phyloP scores from a whole-genome alignment of 2,797 vertebrate species.

The Jordanella pulchra region DNA sequence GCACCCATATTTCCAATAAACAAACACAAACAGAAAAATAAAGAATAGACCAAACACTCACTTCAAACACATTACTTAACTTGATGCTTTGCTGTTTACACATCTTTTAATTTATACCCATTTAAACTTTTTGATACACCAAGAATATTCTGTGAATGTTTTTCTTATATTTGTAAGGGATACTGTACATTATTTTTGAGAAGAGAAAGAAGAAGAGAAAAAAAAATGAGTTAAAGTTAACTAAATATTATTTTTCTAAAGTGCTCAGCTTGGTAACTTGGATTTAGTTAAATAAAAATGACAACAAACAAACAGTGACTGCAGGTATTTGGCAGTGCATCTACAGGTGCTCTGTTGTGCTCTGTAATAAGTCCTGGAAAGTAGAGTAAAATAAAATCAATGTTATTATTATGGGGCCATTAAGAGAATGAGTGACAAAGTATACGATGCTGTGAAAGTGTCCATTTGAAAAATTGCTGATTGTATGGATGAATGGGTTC shows the following conservation, averaged over 20 bases:
- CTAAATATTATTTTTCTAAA: slow-evolving; percentile 7
- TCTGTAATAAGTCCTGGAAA: slow-evolving; percentile 32
- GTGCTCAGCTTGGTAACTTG: slow-evolving; percentile 4
- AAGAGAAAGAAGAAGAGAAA: too few species aligned
- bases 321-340: slow-evolving; percentile 32
- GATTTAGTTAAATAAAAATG: slow-evolving; percentile 10
- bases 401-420: slow-evolving; percentile 48
- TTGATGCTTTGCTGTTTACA: not conserved
- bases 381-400: slow-evolving; percentile 56
- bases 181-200: not conserved
- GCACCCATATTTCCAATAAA: too few species aligned
- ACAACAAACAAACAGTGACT: slow-evolving; percentile 23
- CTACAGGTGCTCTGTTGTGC: slow-evolving; percentile 30
- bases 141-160: slow-evolving; percentile 16
- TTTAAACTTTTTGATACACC: slow-evolving; percentile 32
- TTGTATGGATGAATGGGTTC: slow-evolving; percentile 34
- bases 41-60: not conserved
- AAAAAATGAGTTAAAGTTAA: too few species aligned
- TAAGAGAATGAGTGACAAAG: slow-evolving; percentile 47
- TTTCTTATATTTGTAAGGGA: slow-evolving; percentile 16
- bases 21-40: not conserved
- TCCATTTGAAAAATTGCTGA: slow-evolving; percentile 39
- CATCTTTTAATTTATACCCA: not conserved
- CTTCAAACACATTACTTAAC: not conserved
- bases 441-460: slow-evolving; percentile 44